These are phyloP conservation scores for human DNA, from an alignment of 2,113 vertebrate species.

Conservation along the genomic window GRCh38 chr3:119764501-119765000, in stretches of 20 bases:
- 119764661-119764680: conserved; percentile 30
- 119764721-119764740: background rate
- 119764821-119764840: background rate
- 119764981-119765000: background rate
- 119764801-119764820: background rate
- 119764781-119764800: background rate
- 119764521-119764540: background rate
- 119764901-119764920: background rate
- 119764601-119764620: background rate
- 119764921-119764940: background rate
- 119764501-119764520: background rate
- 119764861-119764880: background rate
- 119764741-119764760: background rate
- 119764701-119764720: background rate
- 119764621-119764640: background rate
- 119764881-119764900: background rate
- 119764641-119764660: background rate
- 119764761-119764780: background rate
- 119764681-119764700: background rate
- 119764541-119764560: background rate
- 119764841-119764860: conserved; percentile 8
- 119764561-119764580: background rate
- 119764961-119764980: background rate
- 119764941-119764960: background rate
- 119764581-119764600: conserved; percentile 31